These are phyloP conservation scores for Conopomorpha cramerella DNA, from an alignment of 1,140 invertebrate species.

Conservation along the genomic window DNA sequence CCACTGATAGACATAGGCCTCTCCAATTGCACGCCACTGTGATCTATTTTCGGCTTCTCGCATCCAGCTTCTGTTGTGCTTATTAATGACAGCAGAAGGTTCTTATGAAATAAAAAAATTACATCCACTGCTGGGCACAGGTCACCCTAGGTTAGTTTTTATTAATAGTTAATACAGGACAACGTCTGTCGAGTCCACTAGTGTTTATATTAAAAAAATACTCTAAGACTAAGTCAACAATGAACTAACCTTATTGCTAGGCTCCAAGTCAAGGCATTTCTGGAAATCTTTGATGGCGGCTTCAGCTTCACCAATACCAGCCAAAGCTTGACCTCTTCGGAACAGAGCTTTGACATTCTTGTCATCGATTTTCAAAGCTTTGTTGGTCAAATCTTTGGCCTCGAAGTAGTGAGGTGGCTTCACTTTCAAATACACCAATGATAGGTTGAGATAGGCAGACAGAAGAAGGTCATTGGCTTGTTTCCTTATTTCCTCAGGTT, in stretches of 20 bases:
- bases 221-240: too few species aligned
- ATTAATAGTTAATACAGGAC: too few species aligned
- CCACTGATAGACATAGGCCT: too few species aligned
- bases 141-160: too few species aligned
- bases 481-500: slow-evolving; percentile 30
- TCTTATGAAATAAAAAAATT: too few species aligned
- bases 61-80: too few species aligned
- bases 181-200: too few species aligned
- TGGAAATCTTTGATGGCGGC: slow-evolving; percentile 81
- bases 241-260: slow-evolving; percentile 57
- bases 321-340: slow-evolving; percentile 81
- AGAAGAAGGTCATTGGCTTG: slow-evolving; percentile 69
- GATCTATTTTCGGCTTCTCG: too few species aligned
- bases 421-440: slow-evolving; percentile 84
- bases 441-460: slow-evolving; percentile 81
- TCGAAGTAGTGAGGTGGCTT: slow-evolving; percentile 68
- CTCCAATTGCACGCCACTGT: too few species aligned
- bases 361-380: slow-evolving; percentile 75
- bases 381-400: slow-evolving; percentile 70
- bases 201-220: too few species aligned
- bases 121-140: too few species aligned
- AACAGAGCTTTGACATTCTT: slow-evolving; percentile 91
- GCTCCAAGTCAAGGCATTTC: slow-evolving; percentile 71
- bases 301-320: slow-evolving; percentile 78
- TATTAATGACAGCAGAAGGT: too few species aligned